Conservation (phyloP, 2,888 invertebrate genomes). For the Hirtodrosophila duncani region DNA sequence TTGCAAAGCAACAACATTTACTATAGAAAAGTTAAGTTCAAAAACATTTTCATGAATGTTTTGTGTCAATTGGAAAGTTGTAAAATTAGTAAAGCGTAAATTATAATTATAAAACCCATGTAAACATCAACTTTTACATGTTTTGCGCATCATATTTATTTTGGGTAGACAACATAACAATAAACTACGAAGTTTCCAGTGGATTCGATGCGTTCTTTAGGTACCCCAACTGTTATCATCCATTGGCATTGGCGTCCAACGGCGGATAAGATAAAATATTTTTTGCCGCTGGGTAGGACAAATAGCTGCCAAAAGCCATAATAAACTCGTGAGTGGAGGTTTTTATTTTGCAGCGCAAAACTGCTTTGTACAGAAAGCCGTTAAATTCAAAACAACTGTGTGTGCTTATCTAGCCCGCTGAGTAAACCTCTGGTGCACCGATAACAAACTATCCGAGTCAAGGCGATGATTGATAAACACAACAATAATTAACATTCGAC, state of each 20-base stretch:
- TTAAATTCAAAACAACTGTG: constrained; percentile 11
- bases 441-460: constrained; percentile 10
- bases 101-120: constrained; percentile 38
- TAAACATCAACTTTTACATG: constrained; percentile 20
- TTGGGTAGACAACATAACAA: constrained; percentile 30
- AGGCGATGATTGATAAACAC: constrained; percentile 7
- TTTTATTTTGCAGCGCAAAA: too few relatives aligned
- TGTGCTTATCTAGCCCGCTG: not conserved
- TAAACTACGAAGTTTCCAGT: constrained; percentile 8
- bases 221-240: constrained; percentile 30
- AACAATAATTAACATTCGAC: not conserved
- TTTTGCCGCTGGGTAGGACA: too few relatives aligned
- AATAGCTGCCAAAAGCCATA: too few relatives aligned
- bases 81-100: constrained; percentile 50
- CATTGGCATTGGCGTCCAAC: too few relatives aligned
- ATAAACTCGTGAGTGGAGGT: too few relatives aligned
- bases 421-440: constrained; percentile 7
- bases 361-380: too few relatives aligned
- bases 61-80: constrained; percentile 70
- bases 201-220: constrained; percentile 1
- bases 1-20: constrained; percentile 22
- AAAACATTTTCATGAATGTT: constrained; percentile 50
- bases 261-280: too few relatives aligned
- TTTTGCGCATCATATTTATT: constrained; percentile 30
- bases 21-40: constrained; percentile 25